Percentiles rank a stretch among this genome's conserved stretches.
Evolutionary conservation across 1,140 invertebrate species (phyloP).

Genomic region (Ostrea edulis): DNA sequence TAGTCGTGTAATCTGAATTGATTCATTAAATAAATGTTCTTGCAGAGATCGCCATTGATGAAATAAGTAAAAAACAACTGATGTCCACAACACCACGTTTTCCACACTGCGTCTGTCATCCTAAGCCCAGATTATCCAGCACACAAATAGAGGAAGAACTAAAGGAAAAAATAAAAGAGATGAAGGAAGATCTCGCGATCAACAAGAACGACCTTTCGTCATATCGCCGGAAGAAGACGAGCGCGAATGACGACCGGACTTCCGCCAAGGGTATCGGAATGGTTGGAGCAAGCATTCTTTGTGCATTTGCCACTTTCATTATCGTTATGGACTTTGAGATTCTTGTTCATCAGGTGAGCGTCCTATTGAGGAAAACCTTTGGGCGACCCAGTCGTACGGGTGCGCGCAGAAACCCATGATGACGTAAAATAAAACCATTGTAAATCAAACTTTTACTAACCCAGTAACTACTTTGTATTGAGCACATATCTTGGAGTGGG

Average conservation of each 20-base stretch:
- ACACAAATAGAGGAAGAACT: neutral
- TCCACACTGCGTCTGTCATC: neutral
- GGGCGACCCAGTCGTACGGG: neutral
- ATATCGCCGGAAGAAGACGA: neutral
- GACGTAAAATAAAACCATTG: too few relatives aligned
- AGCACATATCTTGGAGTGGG: too few relatives aligned
- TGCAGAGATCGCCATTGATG: neutral
- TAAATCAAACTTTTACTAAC: too few relatives aligned
- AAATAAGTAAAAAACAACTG: neutral
- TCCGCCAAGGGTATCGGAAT: neutral
- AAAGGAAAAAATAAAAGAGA: neutral
- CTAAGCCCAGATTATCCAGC: neutral
- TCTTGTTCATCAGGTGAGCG: neutral
- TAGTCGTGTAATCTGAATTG: neutral
- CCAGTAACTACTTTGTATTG: too few relatives aligned
- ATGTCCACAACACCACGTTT: neutral
- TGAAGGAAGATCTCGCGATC: neutral
- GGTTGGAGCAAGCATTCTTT: neutral
- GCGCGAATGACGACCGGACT: neutral
- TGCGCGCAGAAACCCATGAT: neutral
- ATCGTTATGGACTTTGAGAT: conserved; percentile 1
- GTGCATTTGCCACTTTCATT: neutral
- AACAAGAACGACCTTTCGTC: neutral
- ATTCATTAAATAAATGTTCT: neutral
- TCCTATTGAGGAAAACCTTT: neutral